Evolutionary conservation across 1,140 invertebrate genomes (phyloP).

Genomic region (Drosophila sechellia): DNA sequence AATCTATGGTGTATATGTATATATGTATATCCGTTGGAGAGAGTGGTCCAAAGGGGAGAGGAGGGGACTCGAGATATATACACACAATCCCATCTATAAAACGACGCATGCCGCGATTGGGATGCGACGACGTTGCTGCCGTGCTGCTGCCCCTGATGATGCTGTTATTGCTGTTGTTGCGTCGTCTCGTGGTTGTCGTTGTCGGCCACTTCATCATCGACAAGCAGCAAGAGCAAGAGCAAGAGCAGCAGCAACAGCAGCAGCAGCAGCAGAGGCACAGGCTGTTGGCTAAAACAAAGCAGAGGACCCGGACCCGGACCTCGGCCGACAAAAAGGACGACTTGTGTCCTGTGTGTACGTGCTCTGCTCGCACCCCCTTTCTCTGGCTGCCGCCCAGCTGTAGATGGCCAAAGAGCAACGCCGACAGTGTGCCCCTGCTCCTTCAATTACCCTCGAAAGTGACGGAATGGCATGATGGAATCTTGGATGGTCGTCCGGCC

Average conservation of each 20-base stretch:
- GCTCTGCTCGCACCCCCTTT: not conserved
- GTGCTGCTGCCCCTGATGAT: slow-evolving; percentile 13
- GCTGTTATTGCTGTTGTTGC: slow-evolving; percentile 25
- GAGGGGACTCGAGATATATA: slow-evolving; percentile 19
- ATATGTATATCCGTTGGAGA: not conserved
- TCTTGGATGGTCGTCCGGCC: not conserved
- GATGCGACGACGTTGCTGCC: slow-evolving; percentile 49
- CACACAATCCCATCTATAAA: slow-evolving; percentile 47
- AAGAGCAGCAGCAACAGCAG: slow-evolving; percentile 1
- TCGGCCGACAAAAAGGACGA: slow-evolving; percentile 54
- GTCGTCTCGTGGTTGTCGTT: slow-evolving; percentile 55
- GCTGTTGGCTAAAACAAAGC: slow-evolving; percentile 75
- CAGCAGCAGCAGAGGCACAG: slow-evolving; percentile 31
- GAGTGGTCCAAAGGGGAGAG: not conserved
- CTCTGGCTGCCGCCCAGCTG: slow-evolving; percentile 9
- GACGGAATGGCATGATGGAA: slow-evolving; percentile 17
- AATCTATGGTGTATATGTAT: slow-evolving; percentile 18
- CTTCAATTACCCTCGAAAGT: slow-evolving; percentile 33
- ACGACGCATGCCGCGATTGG: slow-evolving; percentile 53
- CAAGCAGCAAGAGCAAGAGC: slow-evolving; percentile 50
- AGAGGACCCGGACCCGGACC: slow-evolving; percentile 47
- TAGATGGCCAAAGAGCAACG: slow-evolving; percentile 7
- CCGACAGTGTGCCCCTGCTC: slow-evolving; percentile 14
- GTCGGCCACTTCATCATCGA: slow-evolving; percentile 75
- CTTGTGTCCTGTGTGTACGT: slow-evolving; percentile 27